A percentile compares a stretch with the other conserved stretches of the same genome.
Evolutionary conservation across 2,797 vertebrate species (phyloP).

Genomic region (Delichon dasypus): DNA sequence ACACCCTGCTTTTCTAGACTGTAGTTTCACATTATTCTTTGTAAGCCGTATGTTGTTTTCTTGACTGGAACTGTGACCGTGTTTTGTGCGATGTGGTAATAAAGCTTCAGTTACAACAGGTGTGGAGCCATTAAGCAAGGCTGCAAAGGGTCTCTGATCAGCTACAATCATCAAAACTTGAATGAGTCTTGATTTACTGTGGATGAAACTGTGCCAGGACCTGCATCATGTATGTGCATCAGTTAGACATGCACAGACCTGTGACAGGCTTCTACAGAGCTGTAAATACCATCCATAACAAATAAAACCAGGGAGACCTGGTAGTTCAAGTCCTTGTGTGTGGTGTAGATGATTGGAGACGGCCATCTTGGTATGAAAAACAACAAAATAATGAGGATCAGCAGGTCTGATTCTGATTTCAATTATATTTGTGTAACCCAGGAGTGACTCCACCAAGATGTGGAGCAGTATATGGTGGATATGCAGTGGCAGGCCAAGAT

Average conservation of each 20-base stretch:
- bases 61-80: background rate
- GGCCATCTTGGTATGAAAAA: slow-evolving; percentile 31
- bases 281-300: background rate
- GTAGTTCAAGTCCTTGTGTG: background rate
- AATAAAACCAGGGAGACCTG: background rate
- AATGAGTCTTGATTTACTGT: slow-evolving; percentile 4
- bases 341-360: background rate
- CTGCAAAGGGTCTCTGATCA: slow-evolving; percentile 54
- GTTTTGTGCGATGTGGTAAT: slow-evolving; percentile 1
- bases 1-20: slow-evolving; percentile 15
- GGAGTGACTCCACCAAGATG: slow-evolving; percentile 39
- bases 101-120: slow-evolving; percentile 2
- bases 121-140: background rate
- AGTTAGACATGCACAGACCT: slow-evolving; percentile 15
- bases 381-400: slow-evolving; percentile 50
- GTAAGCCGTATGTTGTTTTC: background rate
- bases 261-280: background rate
- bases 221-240: slow-evolving; percentile 11
- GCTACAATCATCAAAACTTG: slow-evolving; percentile 11
- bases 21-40: slow-evolving; percentile 13
- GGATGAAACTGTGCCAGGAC: slow-evolving; percentile 2
- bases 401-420: slow-evolving; percentile 55
- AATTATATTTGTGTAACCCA: slow-evolving; percentile 51
- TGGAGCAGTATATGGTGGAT: slow-evolving; percentile 33
- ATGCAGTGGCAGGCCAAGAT: slow-evolving; percentile 12